Conservation (phyloP, 2,888 invertebrate genomes). For the Brenthis ino region DNA sequence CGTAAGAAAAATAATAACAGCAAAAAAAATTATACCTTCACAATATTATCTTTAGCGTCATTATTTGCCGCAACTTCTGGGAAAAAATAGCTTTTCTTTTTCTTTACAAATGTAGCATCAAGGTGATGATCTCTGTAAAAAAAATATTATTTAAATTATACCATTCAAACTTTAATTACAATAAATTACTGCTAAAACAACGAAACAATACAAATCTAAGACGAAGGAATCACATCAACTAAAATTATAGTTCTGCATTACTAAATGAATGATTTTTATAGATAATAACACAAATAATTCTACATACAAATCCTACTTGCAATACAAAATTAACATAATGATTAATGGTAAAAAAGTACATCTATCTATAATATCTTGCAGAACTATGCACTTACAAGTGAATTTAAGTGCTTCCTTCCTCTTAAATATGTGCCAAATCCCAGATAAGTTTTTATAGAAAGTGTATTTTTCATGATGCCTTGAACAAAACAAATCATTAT, state of each 20-base stretch:
- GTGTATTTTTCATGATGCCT: conserved; percentile 66
- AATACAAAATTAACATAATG: conserved; percentile 12
- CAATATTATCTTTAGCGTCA: conserved; percentile 36
- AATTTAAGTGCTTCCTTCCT: conserved; percentile 52
- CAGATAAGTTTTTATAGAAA: conserved; percentile 75
- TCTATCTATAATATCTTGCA: conserved; percentile 55
- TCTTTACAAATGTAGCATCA: conserved; percentile 73
- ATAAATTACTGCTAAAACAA: background rate
- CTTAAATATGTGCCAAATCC: conserved; percentile 78
- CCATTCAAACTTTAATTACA: background rate
- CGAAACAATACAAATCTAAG: conserved; percentile 8
- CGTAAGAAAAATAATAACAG: background rate
- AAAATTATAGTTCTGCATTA: conserved; percentile 45
- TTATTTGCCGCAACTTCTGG: conserved; percentile 54
- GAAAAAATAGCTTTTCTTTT: conserved; percentile 73
- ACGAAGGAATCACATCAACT: conserved; percentile 5
- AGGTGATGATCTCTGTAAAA: conserved; percentile 67
- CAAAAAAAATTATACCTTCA: conserved; percentile 35
- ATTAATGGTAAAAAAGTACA: background rate
- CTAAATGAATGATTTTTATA: conserved; percentile 4
- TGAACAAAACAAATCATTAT: conserved; percentile 45
- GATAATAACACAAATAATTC: background rate
- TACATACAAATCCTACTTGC: conserved; percentile 21
- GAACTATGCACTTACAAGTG: conserved; percentile 80
- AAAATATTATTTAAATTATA: conserved; percentile 27